Conservation (phyloP, 2,113 vertebrate genomes). For the Dromaius novaehollandiae region DNA sequence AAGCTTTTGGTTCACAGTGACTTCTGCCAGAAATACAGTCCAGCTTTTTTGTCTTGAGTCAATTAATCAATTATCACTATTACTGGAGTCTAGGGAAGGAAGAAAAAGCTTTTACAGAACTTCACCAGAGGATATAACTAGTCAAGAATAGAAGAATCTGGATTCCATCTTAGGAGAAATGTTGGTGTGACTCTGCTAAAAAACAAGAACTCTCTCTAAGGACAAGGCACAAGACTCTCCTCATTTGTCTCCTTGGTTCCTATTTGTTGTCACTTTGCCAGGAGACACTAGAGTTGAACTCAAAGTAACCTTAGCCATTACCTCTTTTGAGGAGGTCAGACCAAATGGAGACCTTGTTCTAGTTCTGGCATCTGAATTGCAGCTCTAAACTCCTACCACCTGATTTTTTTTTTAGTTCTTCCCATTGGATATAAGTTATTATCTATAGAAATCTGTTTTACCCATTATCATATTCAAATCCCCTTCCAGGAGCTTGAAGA, state of each 20-base stretch:
- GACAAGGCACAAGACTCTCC: not conserved
- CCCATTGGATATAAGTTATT: not conserved
- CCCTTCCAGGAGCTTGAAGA: not conserved
- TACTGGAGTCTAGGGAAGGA: not conserved
- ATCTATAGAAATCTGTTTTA: not conserved
- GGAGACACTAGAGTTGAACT: not conserved
- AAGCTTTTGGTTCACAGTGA: not conserved
- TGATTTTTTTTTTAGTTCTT: not conserved
- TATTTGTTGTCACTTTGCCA: not conserved
- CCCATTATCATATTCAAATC: not conserved
- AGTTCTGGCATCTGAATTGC: not conserved
- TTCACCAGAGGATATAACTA: not conserved
- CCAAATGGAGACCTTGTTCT: not conserved
- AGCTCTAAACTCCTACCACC: not conserved
- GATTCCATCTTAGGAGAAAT: not conserved
- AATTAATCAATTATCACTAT: slow-evolving; percentile 2
- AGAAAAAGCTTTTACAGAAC: not conserved
- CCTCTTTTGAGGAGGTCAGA: not conserved
- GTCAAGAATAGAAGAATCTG: not conserved
- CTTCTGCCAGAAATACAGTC: slow-evolving; percentile 3
- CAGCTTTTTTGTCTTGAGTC: slow-evolving; percentile 6
- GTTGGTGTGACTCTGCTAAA: not conserved
- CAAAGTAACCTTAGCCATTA: not conserved
- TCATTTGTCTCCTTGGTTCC: not conserved
- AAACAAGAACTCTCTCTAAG: not conserved